Evolutionary conservation across 2,888 invertebrate genomes (phyloP).

Genomic region (Harpalus rufipes): DNA sequence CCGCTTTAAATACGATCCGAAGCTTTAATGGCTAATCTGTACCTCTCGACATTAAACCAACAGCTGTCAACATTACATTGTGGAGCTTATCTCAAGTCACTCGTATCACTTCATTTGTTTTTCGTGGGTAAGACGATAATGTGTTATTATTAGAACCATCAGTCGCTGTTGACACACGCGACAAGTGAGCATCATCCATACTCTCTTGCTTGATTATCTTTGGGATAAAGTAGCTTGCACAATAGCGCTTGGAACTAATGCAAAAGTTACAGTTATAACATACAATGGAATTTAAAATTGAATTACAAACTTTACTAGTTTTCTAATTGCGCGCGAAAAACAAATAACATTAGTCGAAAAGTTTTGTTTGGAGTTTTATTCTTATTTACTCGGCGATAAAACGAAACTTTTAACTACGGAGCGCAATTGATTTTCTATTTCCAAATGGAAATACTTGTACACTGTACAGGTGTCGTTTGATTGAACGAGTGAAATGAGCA

Average conservation of each 20-base stretch:
- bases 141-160: slow-evolving; percentile 46
- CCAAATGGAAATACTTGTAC: slow-evolving; percentile 10
- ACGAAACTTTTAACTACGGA: slow-evolving; percentile 53
- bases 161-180: slow-evolving; percentile 9
- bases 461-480: neutral
- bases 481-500: slow-evolving; percentile 2
- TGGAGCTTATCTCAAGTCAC: slow-evolving; percentile 27
- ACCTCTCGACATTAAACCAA: neutral
- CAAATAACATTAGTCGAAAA: slow-evolving; percentile 61
- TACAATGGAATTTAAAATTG: slow-evolving; percentile 62
- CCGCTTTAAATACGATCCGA: neutral
- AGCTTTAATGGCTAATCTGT: neutral
- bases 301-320: slow-evolving; percentile 63
- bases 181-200: slow-evolving; percentile 18
- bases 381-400: slow-evolving; percentile 56
- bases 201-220: slow-evolving; percentile 51
- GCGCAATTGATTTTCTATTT: slow-evolving; percentile 44
- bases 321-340: slow-evolving; percentile 63
- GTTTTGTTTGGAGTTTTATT: slow-evolving; percentile 58
- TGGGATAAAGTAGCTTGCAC: slow-evolving; percentile 61
- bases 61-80: slow-evolving; percentile 6
- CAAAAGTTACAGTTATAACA: slow-evolving; percentile 43
- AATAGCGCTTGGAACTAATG: slow-evolving; percentile 50
- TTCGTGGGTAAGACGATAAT: slow-evolving; percentile 41
- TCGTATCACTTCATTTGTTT: slow-evolving; percentile 42